Base-by-base conservation (phyloP, 2,113 vertebrate species). In the Scomber colias region DNA sequence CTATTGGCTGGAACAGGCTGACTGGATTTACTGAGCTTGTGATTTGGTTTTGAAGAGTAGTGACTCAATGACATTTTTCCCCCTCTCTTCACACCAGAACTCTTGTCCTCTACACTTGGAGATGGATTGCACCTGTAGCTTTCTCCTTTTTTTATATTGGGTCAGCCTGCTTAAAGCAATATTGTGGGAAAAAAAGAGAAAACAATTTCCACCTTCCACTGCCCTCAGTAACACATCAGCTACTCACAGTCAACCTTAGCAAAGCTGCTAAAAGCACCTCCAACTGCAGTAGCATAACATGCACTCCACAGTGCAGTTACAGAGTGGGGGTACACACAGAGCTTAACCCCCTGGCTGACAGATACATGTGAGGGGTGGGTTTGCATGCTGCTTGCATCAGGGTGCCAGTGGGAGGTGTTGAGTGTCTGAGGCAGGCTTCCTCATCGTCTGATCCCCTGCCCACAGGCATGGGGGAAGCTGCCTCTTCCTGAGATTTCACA, bases 351-450 rank as follows among this genome's bases (percentile, higher is more conserved):
- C 50, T 16, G 73, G 89, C 91, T 90, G 88, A 93, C 87, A 89
- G 88, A 90, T 87, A 90, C 89, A 90, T 91, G 90, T 71, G 88
- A 92, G 89, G 88, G 91, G 83, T 84, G 85, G 92, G 92, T 94
- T 95, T 95, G 93, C 94, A 94, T 90, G 92, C 90, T 72, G 93
- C 94, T 95, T 95, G 94, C 94, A 91, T 95, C 95, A 95, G 92
- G 87, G 88, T 87, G 92, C 92, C 91, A 91, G 90, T 94, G 93
- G 93, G 93, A 93, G 93, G 94, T 90, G 93, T 91, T 74, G 84
- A 92, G 90, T 91, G 92, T 94, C 91, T 92, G 92, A 93, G 92
- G 91, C 93, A 94, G 93, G 91, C 93, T 94, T 94, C 91, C 87
- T 93, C 92, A 92, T 92, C 87, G 90, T 94, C 93, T 95, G 94